Evolutionary conservation across 2,888 invertebrate genomes (phyloP).

Genomic region (Andricus quercusramuli): DNA sequence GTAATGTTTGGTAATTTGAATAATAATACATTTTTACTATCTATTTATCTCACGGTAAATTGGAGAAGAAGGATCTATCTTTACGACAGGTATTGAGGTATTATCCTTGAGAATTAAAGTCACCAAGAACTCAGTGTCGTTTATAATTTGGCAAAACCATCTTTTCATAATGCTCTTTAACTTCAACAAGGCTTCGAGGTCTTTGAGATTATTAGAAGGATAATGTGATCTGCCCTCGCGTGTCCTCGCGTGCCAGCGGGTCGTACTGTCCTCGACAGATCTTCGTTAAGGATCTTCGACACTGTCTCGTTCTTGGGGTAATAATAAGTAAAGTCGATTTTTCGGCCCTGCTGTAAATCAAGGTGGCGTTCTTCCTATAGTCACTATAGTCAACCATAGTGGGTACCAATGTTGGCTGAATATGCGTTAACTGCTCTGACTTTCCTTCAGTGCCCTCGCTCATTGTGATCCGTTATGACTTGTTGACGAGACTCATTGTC

Average conservation of each 20-base stretch:
- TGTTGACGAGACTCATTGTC: conserved; percentile 69
- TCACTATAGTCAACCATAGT: conserved; percentile 38
- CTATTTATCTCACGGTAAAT: not conserved
- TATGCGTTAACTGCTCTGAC: conserved; percentile 38
- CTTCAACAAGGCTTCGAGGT: conserved; percentile 28
- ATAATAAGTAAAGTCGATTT: conserved; percentile 52
- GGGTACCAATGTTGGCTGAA: conserved; percentile 10
- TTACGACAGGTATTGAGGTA: not conserved
- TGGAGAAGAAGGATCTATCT: not conserved
- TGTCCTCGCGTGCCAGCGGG: conserved; percentile 71
- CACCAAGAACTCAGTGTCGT: not conserved
- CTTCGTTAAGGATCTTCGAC: conserved; percentile 41
- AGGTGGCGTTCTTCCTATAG: conserved; percentile 41
- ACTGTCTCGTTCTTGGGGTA: conserved; percentile 39
- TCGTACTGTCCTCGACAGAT: conserved; percentile 60
- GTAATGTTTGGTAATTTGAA: not conserved
- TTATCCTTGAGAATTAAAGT: conserved; percentile 31
- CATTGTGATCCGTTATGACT: conserved; percentile 71
- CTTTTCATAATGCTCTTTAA: conserved; percentile 27
- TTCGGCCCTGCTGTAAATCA: conserved; percentile 57
- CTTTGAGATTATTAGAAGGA: conserved; percentile 30
- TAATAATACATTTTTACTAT: conserved; percentile 2
- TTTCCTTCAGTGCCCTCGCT: conserved; percentile 40
- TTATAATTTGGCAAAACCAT: conserved; percentile 22
- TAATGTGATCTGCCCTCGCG: conserved; percentile 42